Base-by-base conservation (phyloP, 2,888 invertebrate species). In the Tenthredo scrophulariae region DNA sequence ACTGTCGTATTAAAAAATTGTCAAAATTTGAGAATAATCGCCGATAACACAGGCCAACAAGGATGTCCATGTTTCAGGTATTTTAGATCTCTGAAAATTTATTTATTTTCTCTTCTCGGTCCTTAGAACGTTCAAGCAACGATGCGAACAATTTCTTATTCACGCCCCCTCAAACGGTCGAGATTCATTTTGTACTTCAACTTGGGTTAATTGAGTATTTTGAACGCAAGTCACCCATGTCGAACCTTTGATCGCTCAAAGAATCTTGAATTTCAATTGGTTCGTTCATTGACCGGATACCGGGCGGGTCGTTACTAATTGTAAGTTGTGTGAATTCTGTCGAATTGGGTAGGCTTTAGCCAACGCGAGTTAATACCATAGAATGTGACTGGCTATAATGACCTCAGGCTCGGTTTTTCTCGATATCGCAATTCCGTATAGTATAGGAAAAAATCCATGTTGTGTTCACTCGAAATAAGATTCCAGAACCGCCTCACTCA, bases 261-360 rank as follows among this genome's bases (percentile, higher is more conserved):
- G 46, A 46, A 75, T 75, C 75, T 75, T 26, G 75, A 75, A 46
- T 75, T 75, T 75, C 43, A 75, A 75, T 75, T 75, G 46, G 46
- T 26, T 75, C 75, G 26, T 75, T 75, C 43, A 75, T 75, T 46
- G 75, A 75, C 43, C 46, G 75, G 5, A 43, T 46, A 43, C 15
- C 13, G 75, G 15, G 26, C 75, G 18, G n/a, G 70, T 22, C n/a
- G 70, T 3, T 72, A 29, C 70, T 72, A 72, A 72, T 40, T 72
- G 70, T 40, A 40, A 72, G 70, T 72, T 40, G n/a, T 37, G 70
- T 22, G n/a, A 72, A 72, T 40, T 40, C 70, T 72, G n/a, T 40
- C 70, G 40, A 72, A 72, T 72, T 72, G 70, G 70, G 70, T 40
- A 72, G 29, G 70, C 40, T n/a, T 33, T 72, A n/a, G 40, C 70